These are phyloP conservation scores for Coelopa frigida DNA, from an alignment of 1,140 invertebrate genomes.

Conservation along the genomic window DNA sequence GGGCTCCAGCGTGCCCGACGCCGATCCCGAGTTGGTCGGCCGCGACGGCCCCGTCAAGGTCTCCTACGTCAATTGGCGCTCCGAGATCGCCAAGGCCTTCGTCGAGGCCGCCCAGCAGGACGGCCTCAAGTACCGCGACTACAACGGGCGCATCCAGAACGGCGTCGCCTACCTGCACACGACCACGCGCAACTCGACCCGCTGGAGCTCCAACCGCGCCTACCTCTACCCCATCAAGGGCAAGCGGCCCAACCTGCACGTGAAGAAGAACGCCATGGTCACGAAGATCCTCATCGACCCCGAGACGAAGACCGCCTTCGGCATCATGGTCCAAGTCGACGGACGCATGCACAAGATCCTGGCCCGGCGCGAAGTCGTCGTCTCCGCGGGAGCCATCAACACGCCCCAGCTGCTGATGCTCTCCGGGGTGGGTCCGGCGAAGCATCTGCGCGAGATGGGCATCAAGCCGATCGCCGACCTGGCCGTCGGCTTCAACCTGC, in stretches of 20 bases:
- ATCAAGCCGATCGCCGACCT: constrained; percentile 60
- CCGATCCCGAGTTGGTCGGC: constrained; percentile 51
- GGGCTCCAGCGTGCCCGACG: constrained; percentile 53
- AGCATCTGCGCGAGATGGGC: constrained; percentile 53
- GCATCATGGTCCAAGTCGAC: constrained; percentile 54
- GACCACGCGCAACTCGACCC: constrained; percentile 60
- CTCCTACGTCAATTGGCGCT: constrained; percentile 52
- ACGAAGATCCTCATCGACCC: constrained; percentile 66
- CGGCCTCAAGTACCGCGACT: constrained; percentile 62
- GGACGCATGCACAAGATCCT: constrained; percentile 49
- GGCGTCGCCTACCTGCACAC: constrained; percentile 60
- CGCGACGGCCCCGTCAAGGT: constrained; percentile 50
- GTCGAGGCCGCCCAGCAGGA: constrained; percentile 58
- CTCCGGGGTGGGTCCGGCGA: constrained; percentile 64
- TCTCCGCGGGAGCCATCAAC: constrained; percentile 64
- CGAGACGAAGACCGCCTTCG: constrained; percentile 53
- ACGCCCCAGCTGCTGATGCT: constrained; percentile 70
- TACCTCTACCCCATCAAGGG: constrained; percentile 59
- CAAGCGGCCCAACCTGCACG: constrained; percentile 55
- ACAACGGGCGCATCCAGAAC: constrained; percentile 60
- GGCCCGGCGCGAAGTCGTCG: constrained; percentile 63
- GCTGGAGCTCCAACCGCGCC: constrained; percentile 67
- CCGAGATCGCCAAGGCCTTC: constrained; percentile 58
- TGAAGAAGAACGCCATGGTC: constrained; percentile 56
- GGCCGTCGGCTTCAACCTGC: constrained; percentile 65